Base-by-base conservation (phyloP, 2,797 vertebrate genomes). In the Botia almorhae region DNA sequence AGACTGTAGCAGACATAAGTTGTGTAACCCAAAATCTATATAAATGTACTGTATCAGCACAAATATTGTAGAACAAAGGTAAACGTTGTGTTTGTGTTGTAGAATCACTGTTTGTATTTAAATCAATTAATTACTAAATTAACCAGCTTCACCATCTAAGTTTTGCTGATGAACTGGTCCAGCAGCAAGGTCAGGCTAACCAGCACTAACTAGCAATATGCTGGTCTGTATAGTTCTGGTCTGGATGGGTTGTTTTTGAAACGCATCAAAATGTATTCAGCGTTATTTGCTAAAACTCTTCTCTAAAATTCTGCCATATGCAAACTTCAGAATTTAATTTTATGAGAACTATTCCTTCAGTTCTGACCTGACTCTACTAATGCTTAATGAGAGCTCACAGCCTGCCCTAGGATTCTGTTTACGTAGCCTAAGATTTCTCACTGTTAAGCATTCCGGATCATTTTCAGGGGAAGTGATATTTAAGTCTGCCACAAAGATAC, bases 391-490 rank as follows among this genome's bases (percentile, higher is more conserved):
- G 26, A 61, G 1, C 16, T 51, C 29, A 43, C 8, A 23, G 61
- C 29, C 61, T 76, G 26, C 17, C 7, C 17, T 16, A 36, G 7
- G 75, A 33, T 77, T 76, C 53, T 77, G 65, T 69, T 58, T 55
- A 61, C 7, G 1, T 36, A 50, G 55, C 11, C 46, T 50, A 63
- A 55, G 58, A 43, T 72, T 75, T 72, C 48, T 55, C 46, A 53
- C 70, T 64, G 33, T 79, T 65, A 26, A 11, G 16, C 48, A 51
- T 60, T 58, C 69, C 60, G 14, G 64, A 71, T 63, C 60, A 60
- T 69, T 58, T 63, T 67, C 67, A 50, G 16, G 29, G 60, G 33
- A 81, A 74, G 67, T 56, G 64, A 78, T 70, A 76, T 74, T 53
- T 78, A 33, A 74, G 16, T 72, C 50, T 17, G 19, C 76, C 43